Evolutionary conservation across 2,888 invertebrate species (phyloP).

Genomic region (Agonum fuliginosum): DNA sequence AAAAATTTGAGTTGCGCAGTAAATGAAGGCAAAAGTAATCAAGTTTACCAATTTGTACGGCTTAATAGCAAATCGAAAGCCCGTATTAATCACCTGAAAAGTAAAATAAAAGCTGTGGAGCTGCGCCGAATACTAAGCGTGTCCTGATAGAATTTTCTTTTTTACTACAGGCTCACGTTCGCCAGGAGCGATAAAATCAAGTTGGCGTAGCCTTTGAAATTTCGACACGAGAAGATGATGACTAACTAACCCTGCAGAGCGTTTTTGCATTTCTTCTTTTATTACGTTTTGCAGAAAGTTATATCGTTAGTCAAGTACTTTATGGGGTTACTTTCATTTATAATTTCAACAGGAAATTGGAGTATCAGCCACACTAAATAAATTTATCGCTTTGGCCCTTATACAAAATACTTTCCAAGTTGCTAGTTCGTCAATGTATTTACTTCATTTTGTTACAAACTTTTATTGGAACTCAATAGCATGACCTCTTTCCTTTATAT

Average conservation of each 20-base stretch:
- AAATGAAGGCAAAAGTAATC: slow-evolving; percentile 56
- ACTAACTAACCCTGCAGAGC: slow-evolving; percentile 20
- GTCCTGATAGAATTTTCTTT: slow-evolving; percentile 54
- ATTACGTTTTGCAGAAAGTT: neutral
- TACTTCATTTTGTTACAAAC: no score
- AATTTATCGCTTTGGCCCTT: no score
- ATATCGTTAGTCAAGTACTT: neutral
- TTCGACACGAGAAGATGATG: slow-evolving; percentile 16
- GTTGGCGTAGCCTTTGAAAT: slow-evolving; percentile 12
- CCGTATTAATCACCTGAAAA: slow-evolving; percentile 58
- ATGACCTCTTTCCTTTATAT: no score
- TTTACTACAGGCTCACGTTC: slow-evolving; percentile 25
- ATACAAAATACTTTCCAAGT: no score
- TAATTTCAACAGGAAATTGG: no score
- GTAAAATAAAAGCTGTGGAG: slow-evolving; percentile 53
- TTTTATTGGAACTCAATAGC: no score
- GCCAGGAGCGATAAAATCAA: slow-evolving; percentile 46
- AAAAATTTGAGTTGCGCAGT: slow-evolving; percentile 25
- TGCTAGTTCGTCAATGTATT: no score
- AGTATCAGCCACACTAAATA: no score
- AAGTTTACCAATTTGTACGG: slow-evolving; percentile 53
- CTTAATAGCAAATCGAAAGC: slow-evolving; percentile 56
- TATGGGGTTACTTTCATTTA: neutral
- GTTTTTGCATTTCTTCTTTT: slow-evolving; percentile 1
- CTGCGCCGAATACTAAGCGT: slow-evolving; percentile 51